Evolutionary conservation across 2,888 invertebrate genomes (phyloP).

Genomic region (Zaprionus bogoriensis): DNA sequence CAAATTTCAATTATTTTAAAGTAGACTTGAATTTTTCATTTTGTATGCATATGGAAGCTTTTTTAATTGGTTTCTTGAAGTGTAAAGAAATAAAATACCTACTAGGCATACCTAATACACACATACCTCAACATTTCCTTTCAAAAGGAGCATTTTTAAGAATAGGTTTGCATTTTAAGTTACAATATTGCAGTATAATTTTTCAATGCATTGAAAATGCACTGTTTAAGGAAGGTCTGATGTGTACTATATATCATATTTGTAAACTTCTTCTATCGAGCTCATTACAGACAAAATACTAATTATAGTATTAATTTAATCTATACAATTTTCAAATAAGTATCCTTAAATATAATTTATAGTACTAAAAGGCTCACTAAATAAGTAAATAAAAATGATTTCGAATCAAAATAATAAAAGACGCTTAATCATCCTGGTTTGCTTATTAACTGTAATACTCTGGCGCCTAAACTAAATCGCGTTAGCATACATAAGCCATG

Average conservation of each 20-base stretch:
- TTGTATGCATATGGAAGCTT: conserved; percentile 47
- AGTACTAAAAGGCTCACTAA: too few relatives aligned
- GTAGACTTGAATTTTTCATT: conserved; percentile 49
- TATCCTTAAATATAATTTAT: too few relatives aligned
- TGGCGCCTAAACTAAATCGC: too few relatives aligned
- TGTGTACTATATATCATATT: neutral
- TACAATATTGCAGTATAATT: neutral
- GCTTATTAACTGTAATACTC: too few relatives aligned
- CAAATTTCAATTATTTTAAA: conserved; percentile 27
- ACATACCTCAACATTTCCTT: too few relatives aligned
- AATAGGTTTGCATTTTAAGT: neutral
- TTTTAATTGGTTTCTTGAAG: conserved; percentile 19
- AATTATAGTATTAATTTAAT: too few relatives aligned
- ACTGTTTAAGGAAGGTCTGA: neutral
- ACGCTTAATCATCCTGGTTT: too few relatives aligned
- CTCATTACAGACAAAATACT: neutral
- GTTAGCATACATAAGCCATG: too few relatives aligned
- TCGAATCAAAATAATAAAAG: too few relatives aligned
- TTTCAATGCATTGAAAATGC: neutral
- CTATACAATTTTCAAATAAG: too few relatives aligned
- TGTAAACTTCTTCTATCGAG: neutral
- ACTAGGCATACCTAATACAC: neutral
- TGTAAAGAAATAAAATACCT: neutral
- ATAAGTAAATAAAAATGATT: too few relatives aligned
- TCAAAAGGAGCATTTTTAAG: neutral